Base-by-base conservation (phyloP, 2,113 vertebrate genomes). In the Panthera leo region DNA sequence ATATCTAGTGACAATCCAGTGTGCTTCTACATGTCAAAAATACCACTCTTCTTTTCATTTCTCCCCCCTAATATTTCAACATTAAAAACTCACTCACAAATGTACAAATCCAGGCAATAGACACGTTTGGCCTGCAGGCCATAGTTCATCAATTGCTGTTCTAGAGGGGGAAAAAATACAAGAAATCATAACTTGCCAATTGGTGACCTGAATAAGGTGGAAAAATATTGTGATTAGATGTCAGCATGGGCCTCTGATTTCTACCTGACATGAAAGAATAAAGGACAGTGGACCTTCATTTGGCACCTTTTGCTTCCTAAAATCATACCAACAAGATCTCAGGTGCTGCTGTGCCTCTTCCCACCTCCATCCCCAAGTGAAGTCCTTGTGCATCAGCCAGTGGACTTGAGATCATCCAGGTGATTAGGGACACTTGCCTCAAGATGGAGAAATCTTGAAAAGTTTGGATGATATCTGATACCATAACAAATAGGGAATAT, bases 21-120 rank as follows among this genome's bases (percentile, higher is more conserved):
- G 39, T 45, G 15, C 29, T 85, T 45, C 68, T 45, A 79, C 27
- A 25, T 12, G 4, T 65, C 92, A 61, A 92, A 92, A 70, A 45
- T 76, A 61, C 1, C 3, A 73, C 29, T 27, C 31, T 58, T 89
- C 31, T 45, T 79, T 65, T 83, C 67, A 51, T 5, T 85, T 63
- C 58, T 34, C 27, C 3, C 7, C 45, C 42, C 25, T 63, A 34
- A 16, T 55, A 16, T 18, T 68, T 91, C 15, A 79, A 89, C 86
- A 67, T 61, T 87, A 71, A 97, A 85, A 53, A 48, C 61, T 4
- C 82, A 80, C 5, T 63, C 84, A 80, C n/a, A 68, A 21, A 6
- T 11, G 4, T 61, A 31, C 34, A 58, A 89, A 89, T 51, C 27
- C 67, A 48, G 73, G 21, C 21, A 61, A 34, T 18, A 45, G 18